Conservation (phyloP, 2,888 invertebrate species). For the Bellardia pandia region DNA sequence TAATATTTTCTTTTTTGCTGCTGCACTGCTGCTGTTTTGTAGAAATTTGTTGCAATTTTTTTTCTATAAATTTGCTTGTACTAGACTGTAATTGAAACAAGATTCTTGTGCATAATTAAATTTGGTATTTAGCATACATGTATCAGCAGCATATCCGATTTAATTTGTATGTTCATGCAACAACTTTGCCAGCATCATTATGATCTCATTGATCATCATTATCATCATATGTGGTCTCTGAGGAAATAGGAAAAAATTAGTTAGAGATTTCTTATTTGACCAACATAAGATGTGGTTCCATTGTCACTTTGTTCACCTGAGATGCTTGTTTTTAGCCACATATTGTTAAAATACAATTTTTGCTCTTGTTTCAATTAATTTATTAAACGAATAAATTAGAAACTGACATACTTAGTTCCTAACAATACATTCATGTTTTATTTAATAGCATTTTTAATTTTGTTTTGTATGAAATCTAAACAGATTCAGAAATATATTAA, state of each 20-base stretch:
- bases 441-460: conserved; percentile 1
- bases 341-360: not conserved
- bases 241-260: conserved; percentile 42
- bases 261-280: conserved; percentile 42
- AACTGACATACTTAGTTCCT: conserved; percentile 3
- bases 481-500: not conserved
- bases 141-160: conserved; percentile 22
- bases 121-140: conserved; percentile 68
- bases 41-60: conserved; percentile 75
- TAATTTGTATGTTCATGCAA: conserved; percentile 33
- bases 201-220: conserved; percentile 22
- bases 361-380: not conserved
- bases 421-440: conserved; percentile 6
- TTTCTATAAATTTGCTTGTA: conserved; percentile 54
- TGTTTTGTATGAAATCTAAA: not conserved
- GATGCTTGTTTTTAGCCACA: conserved; percentile 44
- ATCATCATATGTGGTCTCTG: conserved; percentile 68
- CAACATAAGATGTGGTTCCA: conserved; percentile 42
- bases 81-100: conserved; percentile 37
- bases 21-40: conserved; percentile 76
- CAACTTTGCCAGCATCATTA: not conserved
- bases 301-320: conserved; percentile 70
- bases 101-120: conserved; percentile 69
- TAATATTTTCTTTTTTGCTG: conserved; percentile 37
- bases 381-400: conserved; percentile 2